These are phyloP conservation scores for Orius insidiosus DNA, from an alignment of 1,140 invertebrate genomes.

Conservation along the genomic window DNA sequence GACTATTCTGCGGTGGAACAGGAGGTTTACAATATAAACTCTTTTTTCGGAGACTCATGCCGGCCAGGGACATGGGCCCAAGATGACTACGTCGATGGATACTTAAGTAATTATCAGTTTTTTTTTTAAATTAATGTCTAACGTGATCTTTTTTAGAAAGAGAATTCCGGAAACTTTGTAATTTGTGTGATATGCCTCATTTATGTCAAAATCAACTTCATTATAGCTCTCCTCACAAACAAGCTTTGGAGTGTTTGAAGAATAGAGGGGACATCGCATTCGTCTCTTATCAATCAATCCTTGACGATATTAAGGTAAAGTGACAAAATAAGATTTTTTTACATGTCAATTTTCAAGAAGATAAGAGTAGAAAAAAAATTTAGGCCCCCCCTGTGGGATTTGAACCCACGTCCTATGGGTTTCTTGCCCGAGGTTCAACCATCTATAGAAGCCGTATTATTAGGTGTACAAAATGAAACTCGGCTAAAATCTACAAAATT, in stretches of 20 bases:
- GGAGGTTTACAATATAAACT: neutral
- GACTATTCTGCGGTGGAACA: slow-evolving; percentile 1
- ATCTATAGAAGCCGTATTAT: no score
- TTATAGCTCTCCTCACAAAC: neutral
- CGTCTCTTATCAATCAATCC: neutral
- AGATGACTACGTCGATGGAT: neutral
- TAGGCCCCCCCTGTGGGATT: no score
- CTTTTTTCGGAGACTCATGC: slow-evolving; percentile 2
- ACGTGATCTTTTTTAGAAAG: slow-evolving; percentile 3
- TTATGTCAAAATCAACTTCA: neutral
- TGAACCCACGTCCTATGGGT: no score
- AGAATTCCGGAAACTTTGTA: slow-evolving; percentile 1
- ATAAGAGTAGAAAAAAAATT: no score
- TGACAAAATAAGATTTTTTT: no score
- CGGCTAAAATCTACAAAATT: no score
- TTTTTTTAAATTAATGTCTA: neutral
- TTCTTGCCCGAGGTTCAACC: no score
- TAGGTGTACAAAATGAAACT: no score
- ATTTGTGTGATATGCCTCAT: neutral
- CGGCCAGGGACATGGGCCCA: neutral
- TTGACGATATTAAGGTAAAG: neutral
- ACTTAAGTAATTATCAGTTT: neutral
- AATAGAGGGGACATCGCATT: slow-evolving; percentile 2
- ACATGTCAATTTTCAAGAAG: no score
- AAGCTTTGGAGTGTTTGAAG: slow-evolving; percentile 2